Evolutionary conservation across 2,797 vertebrate species (phyloP).

Genomic region (Lophius americanus): DNA sequence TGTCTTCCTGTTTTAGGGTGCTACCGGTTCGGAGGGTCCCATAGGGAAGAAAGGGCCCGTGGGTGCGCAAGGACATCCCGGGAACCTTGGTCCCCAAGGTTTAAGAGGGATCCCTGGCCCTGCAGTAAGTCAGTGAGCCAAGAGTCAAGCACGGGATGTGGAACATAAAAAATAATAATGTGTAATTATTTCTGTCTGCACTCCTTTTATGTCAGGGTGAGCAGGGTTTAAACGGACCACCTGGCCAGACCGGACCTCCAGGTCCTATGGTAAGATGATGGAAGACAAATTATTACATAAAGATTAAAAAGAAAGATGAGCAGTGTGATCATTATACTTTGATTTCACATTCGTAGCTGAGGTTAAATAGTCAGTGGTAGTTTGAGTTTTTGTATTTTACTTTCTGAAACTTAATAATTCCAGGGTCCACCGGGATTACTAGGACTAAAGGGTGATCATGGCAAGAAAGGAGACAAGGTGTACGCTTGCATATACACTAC

Average conservation of each 20-base stretch:
- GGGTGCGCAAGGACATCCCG: conserved; percentile 91
- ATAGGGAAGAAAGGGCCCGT: conserved; percentile 93
- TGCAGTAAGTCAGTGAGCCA: conserved; percentile 82
- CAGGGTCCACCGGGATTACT: conserved; percentile 95
- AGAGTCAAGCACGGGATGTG: neutral
- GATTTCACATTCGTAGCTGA: too few species aligned
- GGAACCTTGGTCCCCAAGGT: conserved; percentile 90
- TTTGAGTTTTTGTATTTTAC: neutral
- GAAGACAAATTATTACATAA: neutral
- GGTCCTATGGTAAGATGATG: conserved; percentile 90
- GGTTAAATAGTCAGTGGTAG: neutral
- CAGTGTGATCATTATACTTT: too few species aligned
- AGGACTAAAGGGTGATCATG: conserved; percentile 94
- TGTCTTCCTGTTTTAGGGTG: conserved; percentile 80
- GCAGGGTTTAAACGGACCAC: conserved; percentile 93
- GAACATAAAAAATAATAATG: neutral
- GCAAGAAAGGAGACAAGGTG: conserved; percentile 96
- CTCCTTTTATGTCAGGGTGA: conserved; percentile 86
- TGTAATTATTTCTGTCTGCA: conserved; percentile 3
- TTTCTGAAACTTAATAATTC: conserved; percentile 8
- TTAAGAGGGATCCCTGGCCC: conserved; percentile 94
- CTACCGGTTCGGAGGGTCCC: conserved; percentile 90
- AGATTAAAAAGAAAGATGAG: neutral
- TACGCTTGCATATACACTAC: neutral
- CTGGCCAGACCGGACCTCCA: conserved; percentile 92